A percentile compares a stretch with the other conserved stretches of the same genome.
Conservation (phyloP, 2,113 vertebrate species). For the Monarcha castaneiventris region DNA sequence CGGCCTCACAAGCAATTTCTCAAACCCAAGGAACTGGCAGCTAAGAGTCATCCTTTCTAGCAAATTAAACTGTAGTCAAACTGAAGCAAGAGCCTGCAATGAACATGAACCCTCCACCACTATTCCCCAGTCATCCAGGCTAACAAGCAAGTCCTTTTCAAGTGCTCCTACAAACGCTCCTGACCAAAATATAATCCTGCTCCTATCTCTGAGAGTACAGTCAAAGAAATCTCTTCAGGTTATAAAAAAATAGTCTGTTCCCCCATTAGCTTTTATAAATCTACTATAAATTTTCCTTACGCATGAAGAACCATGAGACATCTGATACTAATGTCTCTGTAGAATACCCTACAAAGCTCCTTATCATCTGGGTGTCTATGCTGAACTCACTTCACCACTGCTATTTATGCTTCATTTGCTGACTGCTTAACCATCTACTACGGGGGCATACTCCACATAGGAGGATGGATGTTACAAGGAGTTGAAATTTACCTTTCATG, state of each 20-base stretch:
- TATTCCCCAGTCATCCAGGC: background rate
- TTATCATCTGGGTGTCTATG: background rate
- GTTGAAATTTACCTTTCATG: background rate
- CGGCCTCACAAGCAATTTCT: fast-evolving
- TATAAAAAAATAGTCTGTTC: background rate
- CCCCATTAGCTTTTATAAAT: background rate
- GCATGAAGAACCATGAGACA: background rate
- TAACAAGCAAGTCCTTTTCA: background rate
- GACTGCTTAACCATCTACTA: background rate
- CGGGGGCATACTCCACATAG: background rate
- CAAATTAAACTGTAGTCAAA: background rate
- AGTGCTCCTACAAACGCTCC: background rate
- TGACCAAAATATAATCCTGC: background rate
- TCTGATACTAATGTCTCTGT: fast-evolving
- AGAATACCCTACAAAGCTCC: background rate
- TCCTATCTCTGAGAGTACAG: background rate
- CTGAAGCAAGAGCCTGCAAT: background rate
- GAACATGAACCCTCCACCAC: background rate
- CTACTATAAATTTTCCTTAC: background rate
- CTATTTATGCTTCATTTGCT: background rate
- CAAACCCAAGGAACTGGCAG: background rate
- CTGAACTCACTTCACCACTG: background rate
- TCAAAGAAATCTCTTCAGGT: background rate
- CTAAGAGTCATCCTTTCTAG: background rate
- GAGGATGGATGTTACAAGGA: background rate